Conservation (phyloP, 2,113 vertebrate genomes). For the Rhizomys pruinosus region DNA sequence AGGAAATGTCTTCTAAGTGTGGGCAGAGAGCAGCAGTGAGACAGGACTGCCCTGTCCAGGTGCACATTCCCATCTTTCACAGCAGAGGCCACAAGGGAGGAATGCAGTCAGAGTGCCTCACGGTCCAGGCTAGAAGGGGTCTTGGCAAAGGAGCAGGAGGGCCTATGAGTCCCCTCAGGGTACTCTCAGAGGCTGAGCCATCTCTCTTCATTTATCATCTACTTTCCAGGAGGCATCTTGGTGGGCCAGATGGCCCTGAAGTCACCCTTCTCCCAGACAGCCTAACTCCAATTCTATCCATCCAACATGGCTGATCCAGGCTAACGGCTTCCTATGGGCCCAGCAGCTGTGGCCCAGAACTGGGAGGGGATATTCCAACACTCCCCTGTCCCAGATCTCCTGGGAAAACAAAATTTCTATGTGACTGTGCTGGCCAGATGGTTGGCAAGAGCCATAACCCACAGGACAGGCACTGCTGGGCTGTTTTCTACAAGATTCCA, state of each 20-base stretch:
- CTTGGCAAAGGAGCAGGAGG: too few species aligned
- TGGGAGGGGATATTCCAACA: background rate
- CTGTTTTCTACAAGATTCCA: background rate
- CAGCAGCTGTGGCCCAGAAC: background rate
- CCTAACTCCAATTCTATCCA: background rate
- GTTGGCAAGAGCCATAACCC: background rate
- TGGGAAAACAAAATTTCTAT: constrained; percentile 27
- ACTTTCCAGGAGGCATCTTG: background rate
- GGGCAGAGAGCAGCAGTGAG: background rate
- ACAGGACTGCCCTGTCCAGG: background rate
- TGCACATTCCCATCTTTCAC: background rate
- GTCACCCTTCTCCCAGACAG: background rate
- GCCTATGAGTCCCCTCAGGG: too few species aligned
- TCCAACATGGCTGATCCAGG: background rate
- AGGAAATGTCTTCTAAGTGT: background rate
- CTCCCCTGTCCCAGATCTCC: background rate
- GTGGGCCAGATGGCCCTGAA: background rate
- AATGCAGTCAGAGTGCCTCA: background rate
- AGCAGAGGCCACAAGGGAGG: background rate
- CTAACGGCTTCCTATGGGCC: background rate
- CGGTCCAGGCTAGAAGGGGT: background rate
- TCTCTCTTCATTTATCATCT: background rate
- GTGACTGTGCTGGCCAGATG: background rate
- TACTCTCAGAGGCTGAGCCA: background rate
- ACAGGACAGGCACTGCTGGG: background rate